Base-by-base conservation (phyloP, 2,113 vertebrate species). In the Sitta europaea region DNA sequence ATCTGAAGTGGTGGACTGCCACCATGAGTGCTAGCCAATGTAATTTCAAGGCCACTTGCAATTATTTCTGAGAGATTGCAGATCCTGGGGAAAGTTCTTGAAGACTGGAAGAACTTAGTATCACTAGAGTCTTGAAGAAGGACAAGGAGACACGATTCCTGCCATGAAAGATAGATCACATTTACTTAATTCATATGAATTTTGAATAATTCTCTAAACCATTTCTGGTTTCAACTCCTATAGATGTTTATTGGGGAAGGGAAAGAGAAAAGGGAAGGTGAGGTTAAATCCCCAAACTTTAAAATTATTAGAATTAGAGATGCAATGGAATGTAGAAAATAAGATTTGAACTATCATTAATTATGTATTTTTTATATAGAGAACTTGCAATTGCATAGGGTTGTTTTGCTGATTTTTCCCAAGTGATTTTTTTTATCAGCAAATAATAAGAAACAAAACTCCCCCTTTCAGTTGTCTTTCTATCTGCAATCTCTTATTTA, bases 231-330 rank as follows among this genome's bases (percentile, higher is more conserved):
- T 65, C 42, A 50, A 5, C 3, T 33, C 14, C 10, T 36, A 9
- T 4, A 57, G 8, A 11, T 9, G 7, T 72, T 65, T 57, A 22
- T 36, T 1, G 5, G 35, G 21, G 22, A 48, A 71, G 5, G 16
- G 2, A 14, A 43, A 18, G 5, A 3, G 12, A 12, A 40, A 59
- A 31, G 3, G 13, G 21, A 43, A 36, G 19, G 4, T 5, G 3
- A 59, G 21, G 13, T 29, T 12, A 47, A 71, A 48, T 66, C 5
- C 5, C 23, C 36, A 58, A 42, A 22, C 17, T 50, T 57, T 23
- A 38, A 11, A 79, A 45, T 75, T 48, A 86, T n/a, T 4, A 58
- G 45, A 70, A 31, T 80, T 38, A 38, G 27, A 58, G 27, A 58
- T 35, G 6, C 24, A 63, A 40, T 5, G 40, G 7, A 33, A 35